Base-by-base conservation (phyloP, 1,140 invertebrate species). In the Chironomus tepperi region DNA sequence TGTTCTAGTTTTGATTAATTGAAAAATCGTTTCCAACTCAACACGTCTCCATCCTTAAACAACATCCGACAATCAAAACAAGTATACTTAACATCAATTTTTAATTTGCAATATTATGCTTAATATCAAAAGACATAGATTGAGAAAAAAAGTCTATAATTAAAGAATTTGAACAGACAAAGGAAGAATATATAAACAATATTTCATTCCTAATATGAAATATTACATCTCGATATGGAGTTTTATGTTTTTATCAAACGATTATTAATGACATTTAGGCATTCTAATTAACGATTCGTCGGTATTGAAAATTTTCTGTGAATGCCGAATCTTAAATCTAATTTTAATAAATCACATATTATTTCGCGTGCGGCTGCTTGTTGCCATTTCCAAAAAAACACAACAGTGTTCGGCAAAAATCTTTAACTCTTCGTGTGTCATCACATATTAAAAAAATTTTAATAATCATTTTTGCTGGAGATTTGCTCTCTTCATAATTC, bases 241-340 rank as follows among this genome's bases (percentile, higher is more conserved):
- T 34, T 34, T 57, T 57, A 57, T 57, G 47, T 15, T 57, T 47
- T 57, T 57, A 57, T 57, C 47, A 57, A 57, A 57, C 12, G 47
- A 57, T 57, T 57, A 57, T 57, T 57, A 57, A 57, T 57, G 12
- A 57, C 47, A 57, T 57, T 57, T 57, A 3, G 47, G 5, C 47
- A 57, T 57, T 57, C 47, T 57, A 57, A 57, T 57, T 57, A 57
- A 57, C 47, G 47, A 57, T 47, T 57, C n/a, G 47, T 57, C 12
- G 12, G 5, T 15, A 12, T 57, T 8, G 15, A 57, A 57, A 57
- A 9, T 57, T 57, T 57, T 57, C 12, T n/a, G 47, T n/a, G 10
- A 57, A n/a, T n/a, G n/a, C n/a, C 47, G 47, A 57, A 57, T 12
- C 24, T 34, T 5, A 34, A 34, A 34, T 34, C 24, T 57, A 57